These are phyloP conservation scores for Synanthedon andrenaeformis DNA, from an alignment of 2,888 invertebrate genomes.

Conservation along the genomic window DNA sequence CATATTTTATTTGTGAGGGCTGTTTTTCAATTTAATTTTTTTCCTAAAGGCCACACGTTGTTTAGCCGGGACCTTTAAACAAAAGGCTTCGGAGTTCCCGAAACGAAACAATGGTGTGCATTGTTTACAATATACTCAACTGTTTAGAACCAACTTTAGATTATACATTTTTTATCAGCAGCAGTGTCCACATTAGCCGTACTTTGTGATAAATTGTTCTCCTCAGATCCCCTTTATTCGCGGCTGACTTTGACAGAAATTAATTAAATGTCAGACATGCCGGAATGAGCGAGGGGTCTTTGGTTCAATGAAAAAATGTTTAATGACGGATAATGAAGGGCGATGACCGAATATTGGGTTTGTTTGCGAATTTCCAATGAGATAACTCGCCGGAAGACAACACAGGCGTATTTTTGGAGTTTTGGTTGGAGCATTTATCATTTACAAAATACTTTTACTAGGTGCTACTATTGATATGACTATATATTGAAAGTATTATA, in stretches of 20 bases:
- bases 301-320: conserved; percentile 1
- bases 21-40: not conserved
- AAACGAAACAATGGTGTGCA: not conserved
- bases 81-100: not conserved
- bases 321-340: conserved; percentile 1
- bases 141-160: not conserved
- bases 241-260: conserved; percentile 13
- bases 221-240: conserved; percentile 10
- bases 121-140: not conserved
- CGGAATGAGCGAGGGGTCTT: not conserved
- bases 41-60: not conserved
- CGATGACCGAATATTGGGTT: conserved; percentile 1
- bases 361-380: not conserved
- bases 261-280: conserved; percentile 15
- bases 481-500: no score
- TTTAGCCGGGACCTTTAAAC: not conserved
- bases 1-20: not conserved
- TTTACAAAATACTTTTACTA: not conserved
- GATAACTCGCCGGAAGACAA: no score
- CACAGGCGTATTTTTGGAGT: no score
- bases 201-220: conserved; percentile 13
- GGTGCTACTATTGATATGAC: not conserved
- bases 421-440: not conserved
- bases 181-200: conserved; percentile 5
- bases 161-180: not conserved